These are phyloP conservation scores for Sparidentex hasta DNA, from an alignment of 2,797 vertebrate species.

Conservation along the genomic window DNA sequence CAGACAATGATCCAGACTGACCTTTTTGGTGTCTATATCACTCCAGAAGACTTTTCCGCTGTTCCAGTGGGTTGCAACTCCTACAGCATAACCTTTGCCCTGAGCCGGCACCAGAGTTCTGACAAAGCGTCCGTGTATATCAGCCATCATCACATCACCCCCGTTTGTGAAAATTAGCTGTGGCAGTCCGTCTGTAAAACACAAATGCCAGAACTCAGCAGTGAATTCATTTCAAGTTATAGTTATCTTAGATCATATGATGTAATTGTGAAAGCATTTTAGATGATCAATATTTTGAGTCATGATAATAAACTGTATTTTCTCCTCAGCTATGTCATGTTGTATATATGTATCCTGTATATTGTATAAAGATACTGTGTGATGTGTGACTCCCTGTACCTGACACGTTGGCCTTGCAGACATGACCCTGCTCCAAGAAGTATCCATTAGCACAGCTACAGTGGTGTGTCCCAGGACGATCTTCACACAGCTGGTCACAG, in stretches of 20 bases:
- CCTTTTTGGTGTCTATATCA: constrained; percentile 82
- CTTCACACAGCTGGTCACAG: constrained; percentile 87
- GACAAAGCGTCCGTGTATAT: constrained; percentile 81
- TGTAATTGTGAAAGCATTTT: background rate
- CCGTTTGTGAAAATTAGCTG: constrained; percentile 85
- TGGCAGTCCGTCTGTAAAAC: constrained; percentile 77
- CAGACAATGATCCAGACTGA: constrained; percentile 46
- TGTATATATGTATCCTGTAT: background rate
- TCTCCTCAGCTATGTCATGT: background rate
- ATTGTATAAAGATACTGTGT: background rate
- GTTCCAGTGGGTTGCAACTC: constrained; percentile 77
- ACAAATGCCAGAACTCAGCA: constrained; percentile 5
- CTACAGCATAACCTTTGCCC: constrained; percentile 79
- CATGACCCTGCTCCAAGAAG: constrained; percentile 81
- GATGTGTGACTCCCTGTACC: constrained; percentile 58
- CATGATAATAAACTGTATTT: background rate
- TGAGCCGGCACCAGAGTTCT: constrained; percentile 78
- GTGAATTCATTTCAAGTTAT: background rate
- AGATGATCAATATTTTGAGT: background rate
- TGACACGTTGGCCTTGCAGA: constrained; percentile 84
- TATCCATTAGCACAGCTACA: constrained; percentile 84
- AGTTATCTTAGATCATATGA: background rate
- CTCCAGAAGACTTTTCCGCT: constrained; percentile 84
- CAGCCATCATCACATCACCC: constrained; percentile 83
- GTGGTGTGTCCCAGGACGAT: constrained; percentile 82